phyloP scores from a whole-genome alignment of 2,888 invertebrate species.

The Macrophya alboannulata region DNA sequence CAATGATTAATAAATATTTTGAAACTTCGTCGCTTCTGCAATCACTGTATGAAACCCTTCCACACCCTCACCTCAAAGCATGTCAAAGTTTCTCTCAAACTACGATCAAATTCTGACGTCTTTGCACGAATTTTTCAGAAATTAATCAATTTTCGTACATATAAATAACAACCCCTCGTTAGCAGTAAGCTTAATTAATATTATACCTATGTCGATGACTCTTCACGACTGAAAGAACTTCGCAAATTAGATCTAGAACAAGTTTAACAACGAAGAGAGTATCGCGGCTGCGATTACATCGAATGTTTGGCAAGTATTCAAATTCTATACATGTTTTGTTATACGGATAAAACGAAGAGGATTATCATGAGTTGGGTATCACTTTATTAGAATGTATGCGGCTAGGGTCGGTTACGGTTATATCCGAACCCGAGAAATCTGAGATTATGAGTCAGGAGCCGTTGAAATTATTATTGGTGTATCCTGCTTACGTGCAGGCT shows the following conservation, averaged over 20 bases:
- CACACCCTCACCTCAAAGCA: background rate
- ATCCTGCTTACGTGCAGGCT: constrained; percentile 7
- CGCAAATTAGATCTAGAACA: background rate
- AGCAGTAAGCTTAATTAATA: background rate
- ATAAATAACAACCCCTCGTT: background rate
- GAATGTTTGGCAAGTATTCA: background rate
- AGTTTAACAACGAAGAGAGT: background rate
- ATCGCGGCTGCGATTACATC: background rate
- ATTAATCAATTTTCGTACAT: background rate
- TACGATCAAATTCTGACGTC: background rate
- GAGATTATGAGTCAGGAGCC: constrained; percentile 17
- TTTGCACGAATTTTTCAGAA: background rate
- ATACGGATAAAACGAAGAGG: constrained; percentile 6
- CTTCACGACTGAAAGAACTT: background rate
- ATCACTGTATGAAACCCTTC: background rate
- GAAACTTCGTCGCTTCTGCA: constrained; percentile 59
- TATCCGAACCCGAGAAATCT: constrained; percentile 8
- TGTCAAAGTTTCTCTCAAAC: background rate
- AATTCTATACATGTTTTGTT: constrained; percentile 12
- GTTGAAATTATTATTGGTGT: constrained; percentile 7
- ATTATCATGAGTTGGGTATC: constrained; percentile 38
- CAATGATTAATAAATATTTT: constrained; percentile 73
- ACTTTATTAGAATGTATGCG: constrained; percentile 39
- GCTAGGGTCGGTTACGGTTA: background rate
- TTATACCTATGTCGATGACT: background rate